These are phyloP conservation scores for Drosophila vallismaia DNA, from an alignment of 2,888 invertebrate genomes.

Conservation along the genomic window DNA sequence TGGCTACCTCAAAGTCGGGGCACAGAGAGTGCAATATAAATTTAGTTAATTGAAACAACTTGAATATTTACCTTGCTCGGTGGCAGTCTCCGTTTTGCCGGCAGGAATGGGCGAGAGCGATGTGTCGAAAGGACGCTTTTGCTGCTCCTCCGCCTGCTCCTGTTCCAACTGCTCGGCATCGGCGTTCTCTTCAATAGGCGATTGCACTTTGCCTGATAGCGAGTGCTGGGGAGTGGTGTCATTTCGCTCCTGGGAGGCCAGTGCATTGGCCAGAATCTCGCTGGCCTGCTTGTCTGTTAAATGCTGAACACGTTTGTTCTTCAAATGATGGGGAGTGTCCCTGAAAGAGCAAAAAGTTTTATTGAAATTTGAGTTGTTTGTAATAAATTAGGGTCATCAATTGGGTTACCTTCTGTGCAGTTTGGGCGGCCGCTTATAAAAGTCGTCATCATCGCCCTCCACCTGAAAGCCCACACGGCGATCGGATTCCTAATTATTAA, in stretches of 20 bases:
- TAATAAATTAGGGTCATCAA: too few relatives aligned
- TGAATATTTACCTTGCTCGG: conserved; percentile 54
- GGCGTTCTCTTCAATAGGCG: conserved; percentile 81
- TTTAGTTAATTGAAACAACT: conserved; percentile 46
- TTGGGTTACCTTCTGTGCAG: conserved; percentile 82
- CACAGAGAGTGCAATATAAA: conserved; percentile 19
- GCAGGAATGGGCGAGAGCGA: conserved; percentile 80
- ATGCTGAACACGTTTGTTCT: conserved; percentile 96
- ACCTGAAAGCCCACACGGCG: conserved; percentile 88
- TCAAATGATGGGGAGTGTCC: conserved; percentile 99
- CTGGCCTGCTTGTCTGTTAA: conserved; percentile 89
- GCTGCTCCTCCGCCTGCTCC: conserved; percentile 47
- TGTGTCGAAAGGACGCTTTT: conserved; percentile 73
- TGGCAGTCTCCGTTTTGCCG: conserved; percentile 33
- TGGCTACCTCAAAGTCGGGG: neutral
- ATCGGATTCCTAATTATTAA: conserved; percentile 84
- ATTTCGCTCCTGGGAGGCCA: conserved; percentile 80
- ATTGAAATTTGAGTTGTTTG: too few relatives aligned
- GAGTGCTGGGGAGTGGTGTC: conserved; percentile 65
- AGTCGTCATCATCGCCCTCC: conserved; percentile 83
- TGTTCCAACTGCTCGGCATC: conserved; percentile 73
- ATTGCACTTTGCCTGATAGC: conserved; percentile 74
- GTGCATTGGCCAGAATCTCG: conserved; percentile 85
- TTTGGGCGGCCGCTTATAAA: conserved; percentile 83
- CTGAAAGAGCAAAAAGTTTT: conserved; percentile 86